Evolutionary conservation across 2,113 vertebrate species (phyloP), one percentile per base, ranked within the genome.

Genomic region (Myrmecophaga tridactyla): DNA sequence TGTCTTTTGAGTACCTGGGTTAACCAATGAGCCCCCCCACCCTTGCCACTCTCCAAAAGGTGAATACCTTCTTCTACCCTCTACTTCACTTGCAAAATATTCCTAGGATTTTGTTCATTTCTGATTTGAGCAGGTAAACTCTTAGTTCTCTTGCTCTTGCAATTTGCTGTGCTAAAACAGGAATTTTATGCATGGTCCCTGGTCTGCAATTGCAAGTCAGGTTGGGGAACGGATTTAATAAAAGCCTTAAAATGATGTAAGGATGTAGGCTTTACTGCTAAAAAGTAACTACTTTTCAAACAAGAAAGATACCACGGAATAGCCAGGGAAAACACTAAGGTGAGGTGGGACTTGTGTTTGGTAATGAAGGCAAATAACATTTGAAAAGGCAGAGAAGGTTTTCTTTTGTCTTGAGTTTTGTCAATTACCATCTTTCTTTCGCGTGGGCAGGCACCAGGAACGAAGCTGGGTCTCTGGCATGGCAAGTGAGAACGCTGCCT

Each of bases 11-110:
- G 23, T 43, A 25, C 34, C 10, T 14, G 39, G 5, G 91, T 90
- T 63, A 90, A 80, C 15, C 3, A 8, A 13, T 2, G 23, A 58
- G 41, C 1, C 12, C 10, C 62, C n/a, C 10, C 53, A n/a, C n/a
- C n/a, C n/a, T n/a, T n/a, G n/a, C n/a, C n/a, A n/a, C n/a, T n/a
- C n/a, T n/a, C n/a, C n/a, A n/a, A n/a, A 20, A 20, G 6, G 18
- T 15, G 27, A 31, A 31, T 2, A 6, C 10, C 27, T 27, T 5
- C 60, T n/a, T 18, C 14, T 2, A 1, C 1, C 4, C 29, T 34
- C 43, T 1, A 0, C 4, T 14, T 17, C 53, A 31, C 72, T 9
- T 23, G 6, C 18, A 2, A 0, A 36, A n/a, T n/a, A 18, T 29
- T 13, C 10, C 23, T 15, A 29, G 48, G 41, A 7, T 5, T 3